Evolutionary conservation across 2,797 vertebrate genomes (phyloP), one percentile per base, ranked within the genome.

Genomic region (Chelmon rostratus): DNA sequence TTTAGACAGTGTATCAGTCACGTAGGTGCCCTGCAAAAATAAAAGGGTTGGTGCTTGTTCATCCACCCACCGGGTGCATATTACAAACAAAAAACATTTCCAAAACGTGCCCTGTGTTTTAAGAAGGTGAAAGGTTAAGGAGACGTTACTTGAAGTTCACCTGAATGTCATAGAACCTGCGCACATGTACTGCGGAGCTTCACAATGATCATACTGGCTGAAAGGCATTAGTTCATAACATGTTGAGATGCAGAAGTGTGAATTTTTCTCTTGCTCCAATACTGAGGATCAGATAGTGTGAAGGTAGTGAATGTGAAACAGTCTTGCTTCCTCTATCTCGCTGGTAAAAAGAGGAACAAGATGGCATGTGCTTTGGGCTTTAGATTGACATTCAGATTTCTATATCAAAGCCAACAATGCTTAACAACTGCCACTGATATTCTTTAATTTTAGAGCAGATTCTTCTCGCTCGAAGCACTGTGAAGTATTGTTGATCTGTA

Each of bases 1-100:
- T 81, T 75, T 54, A 78, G 25, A 88, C 64, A 53, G 59, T 31
- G 1, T 81, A 49, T 85, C 71, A 81, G 86, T 86, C 91, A 93
- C 89, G 83, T 92, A 91, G 44, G 53, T 28, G 49, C 57, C 38
- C 62, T 69, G 50, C 4, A 11, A 58, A 11, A 68, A 52, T 63
- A 68, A 71, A 59, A 38, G 33, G 12, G n/a, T 84, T 49, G 13
- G 13, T 11, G 68, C 52, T 53, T 73, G 31, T 68, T 83, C 69
- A 84, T 81, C 74, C 84, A 73, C 83, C 85, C 86, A 87, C 6
- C 12, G 4, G 6, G 3, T 49, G 57, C 35, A 38, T 23, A 46
- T 64, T 50, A 76, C 52, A 83, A 87, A 85, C 81, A 82, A 67
- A 84, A 3, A 59, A 47, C 6, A 33, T 68, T 57, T 65, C 4